These are phyloP conservation scores for Lithobius niger DNA, from an alignment of 1,140 invertebrate species.

Conservation along the genomic window DNA sequence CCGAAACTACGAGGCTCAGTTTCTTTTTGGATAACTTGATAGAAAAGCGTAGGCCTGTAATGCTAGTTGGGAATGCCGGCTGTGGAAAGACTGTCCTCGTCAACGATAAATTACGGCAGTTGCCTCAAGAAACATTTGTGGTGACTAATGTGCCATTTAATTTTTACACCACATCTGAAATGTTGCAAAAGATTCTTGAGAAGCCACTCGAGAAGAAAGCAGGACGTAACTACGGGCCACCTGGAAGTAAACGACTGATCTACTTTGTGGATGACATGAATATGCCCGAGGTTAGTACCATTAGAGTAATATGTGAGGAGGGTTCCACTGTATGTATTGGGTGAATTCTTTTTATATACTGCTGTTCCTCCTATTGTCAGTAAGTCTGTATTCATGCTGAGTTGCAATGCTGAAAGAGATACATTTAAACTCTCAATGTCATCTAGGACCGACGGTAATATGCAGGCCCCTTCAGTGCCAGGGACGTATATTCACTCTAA, in stretches of 20 bases:
- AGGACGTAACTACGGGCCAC: slow-evolving; percentile 86
- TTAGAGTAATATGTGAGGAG: no score
- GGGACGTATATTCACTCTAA: no score
- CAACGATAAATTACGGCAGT: slow-evolving; percentile 61
- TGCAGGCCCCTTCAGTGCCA: no score
- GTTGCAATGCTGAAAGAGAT: no score
- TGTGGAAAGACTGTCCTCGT: slow-evolving; percentile 81
- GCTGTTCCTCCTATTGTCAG: no score
- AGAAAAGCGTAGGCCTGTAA: slow-evolving; percentile 72
- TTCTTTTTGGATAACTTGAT: slow-evolving; percentile 84
- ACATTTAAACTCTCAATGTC: no score
- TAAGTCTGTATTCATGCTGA: no score
- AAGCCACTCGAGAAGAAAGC: slow-evolving; percentile 94
- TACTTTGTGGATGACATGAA: slow-evolving; percentile 98
- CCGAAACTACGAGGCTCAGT: slow-evolving; percentile 76
- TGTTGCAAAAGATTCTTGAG: slow-evolving; percentile 88
- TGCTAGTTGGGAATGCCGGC: slow-evolving; percentile 84
- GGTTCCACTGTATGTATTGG: no score
- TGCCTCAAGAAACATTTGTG: slow-evolving; percentile 68
- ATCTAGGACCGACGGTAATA: no score
- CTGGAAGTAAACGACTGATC: slow-evolving; percentile 82
- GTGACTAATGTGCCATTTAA: slow-evolving; percentile 89
- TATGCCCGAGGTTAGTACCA: slow-evolving; percentile 77
- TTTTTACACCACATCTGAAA: slow-evolving; percentile 91
- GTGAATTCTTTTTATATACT: no score